These are phyloP conservation scores for Zonitis immaculata DNA, from an alignment of 2,888 invertebrate species.

Conservation along the genomic window DNA sequence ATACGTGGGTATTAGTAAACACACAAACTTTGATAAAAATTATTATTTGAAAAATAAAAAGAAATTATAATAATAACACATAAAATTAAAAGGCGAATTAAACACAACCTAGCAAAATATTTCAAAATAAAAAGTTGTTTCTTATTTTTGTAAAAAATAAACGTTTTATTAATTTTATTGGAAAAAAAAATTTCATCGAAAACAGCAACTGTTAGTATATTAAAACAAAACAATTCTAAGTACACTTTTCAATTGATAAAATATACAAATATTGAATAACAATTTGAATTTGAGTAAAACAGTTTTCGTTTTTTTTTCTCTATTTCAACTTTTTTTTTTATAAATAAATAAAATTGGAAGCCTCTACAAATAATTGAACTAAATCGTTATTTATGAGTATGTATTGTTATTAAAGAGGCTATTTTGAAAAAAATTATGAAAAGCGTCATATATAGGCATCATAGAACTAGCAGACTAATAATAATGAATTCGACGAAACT, in stretches of 20 bases:
- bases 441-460: constrained; percentile 45
- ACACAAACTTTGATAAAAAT: constrained; percentile 44
- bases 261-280: constrained; percentile 28
- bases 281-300: constrained; percentile 34
- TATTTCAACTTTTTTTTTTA: constrained; percentile 19
- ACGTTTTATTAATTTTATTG: constrained; percentile 42
- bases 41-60: constrained; percentile 28
- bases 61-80: constrained; percentile 36
- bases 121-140: constrained; percentile 38
- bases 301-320: constrained; percentile 27
- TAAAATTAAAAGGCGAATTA: constrained; percentile 41
- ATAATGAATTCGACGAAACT: constrained; percentile 10
- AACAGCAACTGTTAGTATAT: constrained; percentile 45
- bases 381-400: constrained; percentile 34
- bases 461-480: constrained; percentile 31
- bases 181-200: constrained; percentile 36
- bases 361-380: constrained; percentile 47
- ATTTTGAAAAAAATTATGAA: constrained; percentile 32
- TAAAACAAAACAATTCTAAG: constrained; percentile 44
- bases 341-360: constrained; percentile 46
- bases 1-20: constrained; percentile 51
- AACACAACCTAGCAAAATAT: constrained; percentile 46
- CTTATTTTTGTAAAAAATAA: too few relatives aligned
- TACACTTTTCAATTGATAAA: constrained; percentile 41
- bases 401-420: constrained; percentile 36